These are phyloP conservation scores for Cricetomys ansorgei DNA, from an alignment of 2,113 vertebrate genomes.

Conservation along the genomic window DNA sequence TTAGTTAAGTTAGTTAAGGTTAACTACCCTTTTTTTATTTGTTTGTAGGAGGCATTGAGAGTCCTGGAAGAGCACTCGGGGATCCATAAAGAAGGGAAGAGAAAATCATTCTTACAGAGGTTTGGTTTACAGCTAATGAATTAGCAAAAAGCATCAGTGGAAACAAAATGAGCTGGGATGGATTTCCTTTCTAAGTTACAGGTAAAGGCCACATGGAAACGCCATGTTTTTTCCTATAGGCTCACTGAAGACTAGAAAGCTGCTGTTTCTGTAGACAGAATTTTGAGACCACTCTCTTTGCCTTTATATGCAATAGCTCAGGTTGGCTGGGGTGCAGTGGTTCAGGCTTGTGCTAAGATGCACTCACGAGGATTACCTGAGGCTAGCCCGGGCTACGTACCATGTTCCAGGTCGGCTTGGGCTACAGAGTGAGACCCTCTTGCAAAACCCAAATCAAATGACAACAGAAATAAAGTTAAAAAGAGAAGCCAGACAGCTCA, in stretches of 20 bases:
- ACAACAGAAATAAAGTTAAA: background rate
- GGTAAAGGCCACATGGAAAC: background rate
- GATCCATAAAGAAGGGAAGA: background rate
- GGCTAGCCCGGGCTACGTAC: background rate
- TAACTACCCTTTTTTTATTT: constrained; percentile 81
- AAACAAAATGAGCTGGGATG: background rate
- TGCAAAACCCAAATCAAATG: background rate
- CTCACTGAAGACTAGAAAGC: background rate
- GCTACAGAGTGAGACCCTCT: background rate
- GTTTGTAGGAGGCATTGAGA: constrained; percentile 63
- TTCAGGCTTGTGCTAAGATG: background rate
- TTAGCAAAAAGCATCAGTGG: background rate
- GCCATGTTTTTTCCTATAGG: background rate
- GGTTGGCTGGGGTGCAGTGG: background rate
- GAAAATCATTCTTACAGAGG: constrained; percentile 54
- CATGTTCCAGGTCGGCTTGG: background rate
- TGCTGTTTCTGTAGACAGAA: background rate
- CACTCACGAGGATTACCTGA: background rate
- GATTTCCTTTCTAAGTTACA: background rate
- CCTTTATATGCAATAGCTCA: background rate
- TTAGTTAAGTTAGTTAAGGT: too few species aligned
- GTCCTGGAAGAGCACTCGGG: constrained; percentile 61
- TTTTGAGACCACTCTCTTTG: background rate
- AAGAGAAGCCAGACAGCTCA: background rate
- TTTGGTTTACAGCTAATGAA: constrained; percentile 4